phyloP scores from a whole-genome alignment of 2,797 vertebrate species.

The Acanthurus lineatus region DNA sequence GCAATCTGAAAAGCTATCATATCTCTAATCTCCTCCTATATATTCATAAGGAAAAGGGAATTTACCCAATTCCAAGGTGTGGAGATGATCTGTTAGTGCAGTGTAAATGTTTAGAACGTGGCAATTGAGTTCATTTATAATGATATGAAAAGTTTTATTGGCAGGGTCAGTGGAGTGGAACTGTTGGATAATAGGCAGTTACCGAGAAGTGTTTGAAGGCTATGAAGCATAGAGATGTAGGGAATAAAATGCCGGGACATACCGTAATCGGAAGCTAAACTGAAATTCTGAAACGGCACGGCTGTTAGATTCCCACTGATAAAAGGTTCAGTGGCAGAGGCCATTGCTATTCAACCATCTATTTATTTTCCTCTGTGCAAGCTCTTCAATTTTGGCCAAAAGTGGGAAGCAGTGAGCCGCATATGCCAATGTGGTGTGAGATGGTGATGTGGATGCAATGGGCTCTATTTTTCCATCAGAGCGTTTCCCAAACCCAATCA shows the following conservation, averaged over 20 bases:
- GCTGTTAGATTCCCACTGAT: conserved; percentile 91
- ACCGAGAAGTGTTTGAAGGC: conserved; percentile 98
- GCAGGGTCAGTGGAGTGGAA: conserved; percentile 99
- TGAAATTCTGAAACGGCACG: conserved; percentile 92
- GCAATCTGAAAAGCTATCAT: conserved; percentile 99
- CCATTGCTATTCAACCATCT: conserved; percentile 89
- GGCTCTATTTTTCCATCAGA: conserved; percentile 85
- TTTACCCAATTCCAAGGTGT: conserved; percentile 99
- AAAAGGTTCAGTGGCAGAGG: conserved; percentile 88
- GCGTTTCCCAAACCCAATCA: conserved; percentile 86
- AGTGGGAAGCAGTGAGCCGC: conserved; percentile 88
- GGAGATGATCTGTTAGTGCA: conserved; percentile 99
- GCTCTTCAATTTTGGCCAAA: conserved; percentile 90
- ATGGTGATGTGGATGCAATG: conserved; percentile 87
- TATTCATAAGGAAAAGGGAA: conserved; percentile 99
- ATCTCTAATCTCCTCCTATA: conserved; percentile 99
- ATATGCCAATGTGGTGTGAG: conserved; percentile 87
- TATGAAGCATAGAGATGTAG: conserved; percentile 98
- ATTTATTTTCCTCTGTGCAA: conserved; percentile 89
- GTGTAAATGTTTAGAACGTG: conserved; percentile 99
- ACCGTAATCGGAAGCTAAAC: conserved; percentile 99
- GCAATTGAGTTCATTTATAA: conserved; percentile 99
- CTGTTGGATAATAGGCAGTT: conserved; percentile 99
- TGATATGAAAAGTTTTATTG: conserved; percentile 99
- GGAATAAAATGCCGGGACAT: conserved; percentile 98